phyloP scores from a whole-genome alignment of 1,140 invertebrate species.

The Anadara kagoshimensis region DNA sequence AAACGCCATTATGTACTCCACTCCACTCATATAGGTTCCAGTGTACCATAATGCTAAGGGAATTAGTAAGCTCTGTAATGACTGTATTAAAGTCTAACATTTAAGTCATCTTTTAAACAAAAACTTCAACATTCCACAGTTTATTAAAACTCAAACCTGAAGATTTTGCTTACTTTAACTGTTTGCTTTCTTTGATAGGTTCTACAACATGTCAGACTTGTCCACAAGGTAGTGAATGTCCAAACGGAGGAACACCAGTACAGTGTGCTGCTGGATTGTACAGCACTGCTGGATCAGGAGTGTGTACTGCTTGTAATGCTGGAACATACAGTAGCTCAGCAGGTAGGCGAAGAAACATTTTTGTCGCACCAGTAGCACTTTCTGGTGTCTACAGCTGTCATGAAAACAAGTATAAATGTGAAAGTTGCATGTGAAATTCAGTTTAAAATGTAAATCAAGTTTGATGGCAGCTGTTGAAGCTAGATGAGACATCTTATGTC shows the following conservation, averaged over 20 bases:
- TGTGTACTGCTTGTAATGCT: constrained; percentile 42
- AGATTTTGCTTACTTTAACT: not conserved
- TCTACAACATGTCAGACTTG: constrained; percentile 55
- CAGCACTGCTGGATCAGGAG: constrained; percentile 42
- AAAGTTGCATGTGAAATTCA: too few relatives aligned
- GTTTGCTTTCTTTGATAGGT: constrained; percentile 36
- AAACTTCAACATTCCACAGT: not conserved
- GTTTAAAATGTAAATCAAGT: too few relatives aligned
- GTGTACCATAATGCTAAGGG: too few relatives aligned
- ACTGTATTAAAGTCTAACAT: not conserved
- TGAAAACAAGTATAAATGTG: not conserved
- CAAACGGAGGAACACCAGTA: constrained; percentile 38
- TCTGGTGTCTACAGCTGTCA: not conserved
- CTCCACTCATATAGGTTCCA: too few relatives aligned
- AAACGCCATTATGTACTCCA: too few relatives aligned
- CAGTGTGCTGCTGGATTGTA: constrained; percentile 49
- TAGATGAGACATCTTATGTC: too few relatives aligned
- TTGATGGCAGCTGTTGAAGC: too few relatives aligned
- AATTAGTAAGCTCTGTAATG: not conserved
- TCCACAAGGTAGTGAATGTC: constrained; percentile 60
- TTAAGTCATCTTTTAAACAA: not conserved
- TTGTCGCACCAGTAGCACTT: not conserved
- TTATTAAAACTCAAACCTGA: not conserved
- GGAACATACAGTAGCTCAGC: constrained; percentile 38
- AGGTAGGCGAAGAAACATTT: constrained; percentile 23